Base-by-base conservation (phyloP, 1,140 invertebrate species). In the Tetragonula clypearis region DNA sequence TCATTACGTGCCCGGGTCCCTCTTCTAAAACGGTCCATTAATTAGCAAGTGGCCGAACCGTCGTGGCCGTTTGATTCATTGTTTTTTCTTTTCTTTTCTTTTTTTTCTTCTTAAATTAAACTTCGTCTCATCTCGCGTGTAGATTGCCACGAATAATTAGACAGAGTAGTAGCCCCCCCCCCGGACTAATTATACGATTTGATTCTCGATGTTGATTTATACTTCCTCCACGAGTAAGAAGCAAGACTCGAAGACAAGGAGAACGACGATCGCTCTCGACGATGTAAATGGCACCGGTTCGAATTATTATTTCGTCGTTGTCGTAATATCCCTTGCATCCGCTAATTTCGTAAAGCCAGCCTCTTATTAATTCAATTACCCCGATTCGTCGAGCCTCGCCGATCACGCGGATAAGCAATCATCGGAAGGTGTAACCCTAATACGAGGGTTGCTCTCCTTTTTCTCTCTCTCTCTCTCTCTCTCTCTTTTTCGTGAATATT, bases 11-110 rank as follows among this genome's bases (percentile, higher is more conserved):
- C 0, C 8, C 41, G 41, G 41, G 79, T 76, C 84, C 79, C 72
- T 73, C 82, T 76, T 85, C 79, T 89, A 86, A 35, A 91, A 89
- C 87, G 87, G 80, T 89, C 82, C 84, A 86, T 88, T 92, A 92
- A 92, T 92, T 92, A 91, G 73, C 65, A 75, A 60, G 65, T 76
- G 73, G 53, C 65, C 26, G 26, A 71, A 84, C 53, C 77, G 78
- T 30, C 77, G 78, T 87, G 77, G 62, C 86, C 65, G 75, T 30
- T 78, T 73, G 73, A n/a, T 82, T 86, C 80, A 65, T 78, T 66
- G 72, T 87, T 79, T 87, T 79, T 1, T 35, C 3, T 35, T 35
- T 35, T 35, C 35, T 35, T 35, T 35, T 35, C 3, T 35, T 35
- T 35, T 35, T 35, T 35, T 35, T 35, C 35, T 35, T 73, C 65